These are phyloP conservation scores for Hylia prasina DNA, from an alignment of 2,113 vertebrate species.

Conservation along the genomic window DNA sequence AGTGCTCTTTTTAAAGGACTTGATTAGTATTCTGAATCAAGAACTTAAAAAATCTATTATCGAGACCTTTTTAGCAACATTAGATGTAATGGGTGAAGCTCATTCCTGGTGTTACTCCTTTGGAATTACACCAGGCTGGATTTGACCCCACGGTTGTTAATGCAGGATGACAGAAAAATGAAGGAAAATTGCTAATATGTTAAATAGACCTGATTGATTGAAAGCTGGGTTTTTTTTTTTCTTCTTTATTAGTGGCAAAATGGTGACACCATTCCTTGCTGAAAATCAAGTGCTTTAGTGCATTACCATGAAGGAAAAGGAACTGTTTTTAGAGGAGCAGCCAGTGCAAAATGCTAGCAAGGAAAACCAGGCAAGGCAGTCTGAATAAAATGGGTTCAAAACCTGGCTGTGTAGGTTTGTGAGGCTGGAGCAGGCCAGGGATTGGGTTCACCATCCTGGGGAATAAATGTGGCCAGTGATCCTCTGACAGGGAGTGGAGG, in stretches of 20 bases:
- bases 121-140: conserved; percentile 14
- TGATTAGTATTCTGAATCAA: conserved; percentile 41
- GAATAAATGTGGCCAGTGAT: not conserved
- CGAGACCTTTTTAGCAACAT: conserved; percentile 21
- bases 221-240: not conserved
- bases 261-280: not conserved
- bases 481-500: not conserved
- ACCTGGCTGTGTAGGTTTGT: not conserved
- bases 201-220: conserved; percentile 37
- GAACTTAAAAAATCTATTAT: conserved; percentile 46
- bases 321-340: not conserved
- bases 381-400: not conserved
- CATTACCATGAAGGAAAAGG: conserved; percentile 6
- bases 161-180: conserved; percentile 36
- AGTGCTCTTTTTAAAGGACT: conserved; percentile 29
- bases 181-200: conserved; percentile 6
- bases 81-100: not conserved
- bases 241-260: conserved; percentile 22
- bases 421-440: not conserved
- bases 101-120: conserved; percentile 2
- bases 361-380: not conserved
- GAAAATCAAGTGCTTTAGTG: not conserved
- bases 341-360: not conserved
- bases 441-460: not conserved
- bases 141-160: conserved; percentile 1